A percentile compares a stretch with the other conserved stretches of the same genome.
Evolutionary conservation across 2,888 invertebrate genomes (phyloP).

Genomic region (Thymelicus sylvestris): DNA sequence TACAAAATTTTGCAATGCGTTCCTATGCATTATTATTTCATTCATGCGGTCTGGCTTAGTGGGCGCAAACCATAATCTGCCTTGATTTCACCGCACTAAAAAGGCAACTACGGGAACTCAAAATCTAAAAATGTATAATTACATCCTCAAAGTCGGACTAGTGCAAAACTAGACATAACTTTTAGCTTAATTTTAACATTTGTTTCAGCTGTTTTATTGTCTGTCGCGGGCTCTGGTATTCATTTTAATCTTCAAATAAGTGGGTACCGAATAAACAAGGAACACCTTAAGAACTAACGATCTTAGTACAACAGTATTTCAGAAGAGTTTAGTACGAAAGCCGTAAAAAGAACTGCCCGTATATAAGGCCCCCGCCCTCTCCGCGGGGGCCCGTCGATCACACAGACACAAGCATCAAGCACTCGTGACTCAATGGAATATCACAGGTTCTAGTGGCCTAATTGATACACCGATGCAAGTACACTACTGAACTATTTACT

Average conservation of each 20-base stretch:
- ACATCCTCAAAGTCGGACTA: neutral
- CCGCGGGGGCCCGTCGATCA: conserved; percentile 54
- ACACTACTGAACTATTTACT: conserved; percentile 36
- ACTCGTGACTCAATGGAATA: conserved; percentile 74
- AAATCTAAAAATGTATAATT: too few species aligned
- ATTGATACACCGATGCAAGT: conserved; percentile 62
- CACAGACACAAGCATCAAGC: conserved; percentile 73
- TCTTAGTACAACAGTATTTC: neutral
- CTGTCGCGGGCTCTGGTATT: conserved; percentile 7
- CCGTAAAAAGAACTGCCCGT: conserved; percentile 32
- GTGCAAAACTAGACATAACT: neutral
- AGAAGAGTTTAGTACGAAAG: conserved; percentile 2
- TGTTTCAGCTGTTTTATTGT: conserved; percentile 1
- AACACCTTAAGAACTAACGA: conserved; percentile 1
- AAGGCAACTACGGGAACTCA: neutral
- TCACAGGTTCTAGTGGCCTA: conserved; percentile 82
- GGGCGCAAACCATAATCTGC: conserved; percentile 3
- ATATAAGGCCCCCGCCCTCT: conserved; percentile 33
- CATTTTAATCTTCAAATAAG: neutral
- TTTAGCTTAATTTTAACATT: neutral
- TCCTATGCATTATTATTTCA: too few species aligned
- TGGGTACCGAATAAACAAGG: neutral
- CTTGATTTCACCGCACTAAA: conserved; percentile 16
- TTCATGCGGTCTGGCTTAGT: neutral
- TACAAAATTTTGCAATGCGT: too few species aligned